Percentiles rank a stretch among this genome's conserved stretches.
phyloP scores from a whole-genome alignment of 1,140 invertebrate genomes.

The Panagrolaimus sp. region DNA sequence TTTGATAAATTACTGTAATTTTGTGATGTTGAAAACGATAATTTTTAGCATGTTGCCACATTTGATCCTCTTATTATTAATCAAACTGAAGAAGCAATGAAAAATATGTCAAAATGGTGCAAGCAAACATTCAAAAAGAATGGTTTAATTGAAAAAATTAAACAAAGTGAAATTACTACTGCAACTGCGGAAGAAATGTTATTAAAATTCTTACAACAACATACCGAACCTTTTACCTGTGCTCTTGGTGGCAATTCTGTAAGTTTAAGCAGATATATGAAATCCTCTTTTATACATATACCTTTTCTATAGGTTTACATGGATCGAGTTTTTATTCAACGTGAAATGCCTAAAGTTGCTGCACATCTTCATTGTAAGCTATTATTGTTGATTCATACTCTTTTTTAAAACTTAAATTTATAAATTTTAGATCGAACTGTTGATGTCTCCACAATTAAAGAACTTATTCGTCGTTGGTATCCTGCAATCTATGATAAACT shows the following conservation, averaged over 20 bases:
- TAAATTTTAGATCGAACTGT: constrained; percentile 85
- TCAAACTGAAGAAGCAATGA: constrained; percentile 35
- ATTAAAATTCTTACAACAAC: constrained; percentile 70
- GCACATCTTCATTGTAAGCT: constrained; percentile 82
- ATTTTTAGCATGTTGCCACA: constrained; percentile 32
- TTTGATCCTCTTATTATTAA: constrained; percentile 36
- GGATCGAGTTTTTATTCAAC: constrained; percentile 73
- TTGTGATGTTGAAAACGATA: neutral
- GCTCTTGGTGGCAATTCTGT: constrained; percentile 84
- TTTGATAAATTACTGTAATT: constrained; percentile 13
- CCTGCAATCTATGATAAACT: constrained; percentile 26
- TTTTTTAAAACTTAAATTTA: no score
- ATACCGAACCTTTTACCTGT: constrained; percentile 66
- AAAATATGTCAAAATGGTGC: constrained; percentile 44
- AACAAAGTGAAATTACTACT: constrained; percentile 68
- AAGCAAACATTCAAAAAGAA: constrained; percentile 42
- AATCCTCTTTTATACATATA: no score
- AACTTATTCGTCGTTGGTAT: constrained; percentile 64
- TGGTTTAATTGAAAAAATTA: constrained; percentile 33
- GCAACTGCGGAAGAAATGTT: constrained; percentile 70
- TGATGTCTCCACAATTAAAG: constrained; percentile 84
- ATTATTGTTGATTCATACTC: no score
- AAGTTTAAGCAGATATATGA: no score
- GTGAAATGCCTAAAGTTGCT: constrained; percentile 72
- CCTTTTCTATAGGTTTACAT: constrained; percentile 64